Evolutionary conservation across 2,113 vertebrate species (phyloP).

Genomic region (Mormyrus iriodes): DNA sequence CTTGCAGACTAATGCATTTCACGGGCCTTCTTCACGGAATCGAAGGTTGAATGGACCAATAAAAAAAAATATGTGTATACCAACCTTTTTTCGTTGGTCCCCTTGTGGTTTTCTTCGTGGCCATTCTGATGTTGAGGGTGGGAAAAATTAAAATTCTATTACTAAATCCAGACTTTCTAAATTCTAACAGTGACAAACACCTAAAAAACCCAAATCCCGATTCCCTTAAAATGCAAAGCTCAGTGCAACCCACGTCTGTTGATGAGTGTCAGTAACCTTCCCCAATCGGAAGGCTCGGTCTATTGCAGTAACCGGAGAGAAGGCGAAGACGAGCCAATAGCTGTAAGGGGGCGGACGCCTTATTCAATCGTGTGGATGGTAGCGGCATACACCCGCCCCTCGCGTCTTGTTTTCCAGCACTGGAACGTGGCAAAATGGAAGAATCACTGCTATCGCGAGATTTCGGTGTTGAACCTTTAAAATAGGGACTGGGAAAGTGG

Average conservation of each 20-base stretch:
- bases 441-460: slow-evolving; percentile 31
- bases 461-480: neutral
- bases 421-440: slow-evolving; percentile 62
- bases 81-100: slow-evolving; percentile 48
- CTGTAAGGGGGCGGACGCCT: slow-evolving; percentile 26
- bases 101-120: slow-evolving; percentile 45
- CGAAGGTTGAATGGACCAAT: slow-evolving; percentile 15
- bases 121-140: slow-evolving; percentile 35
- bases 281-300: slow-evolving; percentile 17
- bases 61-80: slow-evolving; percentile 20
- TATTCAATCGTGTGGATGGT: slow-evolving; percentile 54
- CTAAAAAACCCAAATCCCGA: slow-evolving; percentile 31
- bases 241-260: slow-evolving; percentile 29
- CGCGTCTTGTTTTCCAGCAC: slow-evolving; percentile 17
- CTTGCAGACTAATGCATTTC: slow-evolving; percentile 26
- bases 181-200: slow-evolving; percentile 21
- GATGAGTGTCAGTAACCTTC: neutral
- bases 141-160: neutral
- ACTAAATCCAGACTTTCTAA: neutral
- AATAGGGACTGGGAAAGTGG: neutral
- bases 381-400: slow-evolving; percentile 34
- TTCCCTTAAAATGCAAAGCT: slow-evolving; percentile 36
- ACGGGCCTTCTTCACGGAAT: slow-evolving; percentile 28
- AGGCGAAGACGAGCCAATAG: slow-evolving; percentile 21
- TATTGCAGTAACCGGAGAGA: slow-evolving; percentile 8